phyloP scores from a whole-genome alignment of 2,113 vertebrate genomes.

The Cyprinus carpio region DNA sequence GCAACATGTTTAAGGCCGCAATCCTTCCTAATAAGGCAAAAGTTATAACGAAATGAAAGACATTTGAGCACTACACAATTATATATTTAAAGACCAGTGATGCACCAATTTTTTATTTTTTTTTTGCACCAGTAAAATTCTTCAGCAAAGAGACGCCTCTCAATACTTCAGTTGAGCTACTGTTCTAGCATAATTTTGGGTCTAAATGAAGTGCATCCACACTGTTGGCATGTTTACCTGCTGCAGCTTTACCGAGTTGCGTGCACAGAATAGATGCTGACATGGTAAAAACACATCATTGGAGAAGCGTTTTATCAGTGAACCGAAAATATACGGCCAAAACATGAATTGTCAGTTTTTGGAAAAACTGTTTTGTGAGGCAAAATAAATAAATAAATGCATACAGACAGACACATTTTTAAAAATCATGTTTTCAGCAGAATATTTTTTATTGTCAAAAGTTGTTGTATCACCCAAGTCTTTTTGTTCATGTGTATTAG shows the following conservation, averaged over 20 bases:
- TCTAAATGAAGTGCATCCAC: no score
- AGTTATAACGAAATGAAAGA: neutral
- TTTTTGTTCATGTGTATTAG: neutral
- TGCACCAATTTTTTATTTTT: no score
- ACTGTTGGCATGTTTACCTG: neutral
- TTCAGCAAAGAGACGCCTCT: no score
- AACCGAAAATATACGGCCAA: neutral
- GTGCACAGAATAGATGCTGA: neutral
- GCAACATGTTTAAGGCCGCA: conserved; percentile 82
- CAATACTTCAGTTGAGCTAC: no score
- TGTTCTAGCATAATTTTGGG: no score
- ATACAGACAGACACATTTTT: no score
- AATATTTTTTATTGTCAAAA: no score
- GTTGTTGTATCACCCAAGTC: neutral
- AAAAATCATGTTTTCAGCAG: no score
- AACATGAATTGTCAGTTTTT: neutral
- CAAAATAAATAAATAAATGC: neutral
- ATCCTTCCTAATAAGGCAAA: conserved; percentile 68
- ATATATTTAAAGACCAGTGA: neutral
- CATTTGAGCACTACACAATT: neutral
- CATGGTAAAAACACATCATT: neutral
- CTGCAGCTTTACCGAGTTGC: neutral
- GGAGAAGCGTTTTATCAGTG: neutral
- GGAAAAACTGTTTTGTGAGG: neutral
- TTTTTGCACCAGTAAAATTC: no score